These are phyloP conservation scores for Oreochromis grahami DNA, from an alignment of 2,797 vertebrate species.

Conservation along the genomic window DNA sequence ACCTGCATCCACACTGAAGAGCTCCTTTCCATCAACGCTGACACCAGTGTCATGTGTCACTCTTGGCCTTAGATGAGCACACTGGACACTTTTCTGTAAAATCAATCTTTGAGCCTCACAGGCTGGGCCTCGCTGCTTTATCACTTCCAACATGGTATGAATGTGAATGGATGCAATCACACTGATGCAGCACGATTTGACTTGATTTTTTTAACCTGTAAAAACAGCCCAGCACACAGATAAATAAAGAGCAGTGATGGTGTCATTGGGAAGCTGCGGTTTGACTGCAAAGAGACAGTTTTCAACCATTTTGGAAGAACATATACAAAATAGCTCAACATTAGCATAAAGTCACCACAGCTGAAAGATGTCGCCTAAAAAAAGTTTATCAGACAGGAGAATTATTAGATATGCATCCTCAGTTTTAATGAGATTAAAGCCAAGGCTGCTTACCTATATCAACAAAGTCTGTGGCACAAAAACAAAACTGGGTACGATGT, in stretches of 20 bases:
- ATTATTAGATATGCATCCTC: neutral
- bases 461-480: neutral
- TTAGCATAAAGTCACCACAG: neutral
- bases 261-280: neutral
- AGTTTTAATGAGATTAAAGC: neutral
- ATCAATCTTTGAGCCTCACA: neutral
- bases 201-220: neutral
- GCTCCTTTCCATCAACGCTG: neutral
- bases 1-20: neutral
- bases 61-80: neutral
- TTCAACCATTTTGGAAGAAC: neutral
- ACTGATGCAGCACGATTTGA: neutral
- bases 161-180: no score
- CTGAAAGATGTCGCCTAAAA: neutral
- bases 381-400: neutral
- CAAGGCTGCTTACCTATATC: neutral
- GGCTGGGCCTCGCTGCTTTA: neutral
- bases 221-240: neutral
- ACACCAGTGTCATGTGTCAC: neutral
- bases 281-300: neutral
- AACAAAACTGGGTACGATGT: neutral
- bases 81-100: neutral
- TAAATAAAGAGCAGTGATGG: fast-evolving
- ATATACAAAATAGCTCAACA: neutral
- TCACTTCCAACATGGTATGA: neutral